Evolutionary conservation across 37 sponge, comb jelly and placozoan species (phyloP).

Genomic region (Hormiphora californensis): DNA sequence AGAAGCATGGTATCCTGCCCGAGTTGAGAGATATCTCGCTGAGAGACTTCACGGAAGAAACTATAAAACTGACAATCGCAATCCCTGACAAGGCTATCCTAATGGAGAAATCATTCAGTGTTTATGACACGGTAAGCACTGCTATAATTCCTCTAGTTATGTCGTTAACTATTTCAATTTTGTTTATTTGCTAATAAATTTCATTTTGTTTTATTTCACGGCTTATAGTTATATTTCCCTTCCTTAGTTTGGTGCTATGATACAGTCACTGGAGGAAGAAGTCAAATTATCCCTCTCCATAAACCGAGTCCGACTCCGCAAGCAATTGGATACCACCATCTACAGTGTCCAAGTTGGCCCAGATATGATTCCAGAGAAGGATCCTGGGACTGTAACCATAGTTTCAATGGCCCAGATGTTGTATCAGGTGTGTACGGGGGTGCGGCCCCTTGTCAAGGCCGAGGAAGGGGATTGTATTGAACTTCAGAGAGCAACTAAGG

Average conservation of each 20-base stretch:
- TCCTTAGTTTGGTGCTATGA: not conserved
- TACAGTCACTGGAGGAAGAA: not conserved
- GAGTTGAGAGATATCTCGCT: not conserved
- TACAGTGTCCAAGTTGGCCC: not conserved
- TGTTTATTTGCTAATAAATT: not conserved
- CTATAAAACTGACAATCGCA: not conserved
- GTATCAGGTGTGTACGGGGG: not conserved
- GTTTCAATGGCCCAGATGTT: not conserved
- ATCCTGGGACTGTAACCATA: not conserved
- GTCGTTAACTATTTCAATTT: not conserved
- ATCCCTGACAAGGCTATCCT: not conserved
- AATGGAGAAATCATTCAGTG: conserved; percentile 7
- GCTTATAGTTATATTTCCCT: not conserved
- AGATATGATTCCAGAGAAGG: not conserved
- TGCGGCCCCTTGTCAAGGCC: not conserved
- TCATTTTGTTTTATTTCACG: not conserved
- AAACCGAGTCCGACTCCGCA: conserved; percentile 7
- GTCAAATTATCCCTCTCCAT: conserved; percentile 7
- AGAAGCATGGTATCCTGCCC: conserved; percentile 29
- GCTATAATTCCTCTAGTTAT: not conserved
- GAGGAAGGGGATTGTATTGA: conserved; percentile 32
- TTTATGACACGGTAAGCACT: conserved; percentile 23
- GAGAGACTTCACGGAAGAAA: not conserved
- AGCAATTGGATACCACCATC: not conserved
- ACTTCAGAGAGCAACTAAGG: not conserved